Evolutionary conservation across 1,140 invertebrate species (phyloP).

Genomic region (Thaumetopoea pityocampa): DNA sequence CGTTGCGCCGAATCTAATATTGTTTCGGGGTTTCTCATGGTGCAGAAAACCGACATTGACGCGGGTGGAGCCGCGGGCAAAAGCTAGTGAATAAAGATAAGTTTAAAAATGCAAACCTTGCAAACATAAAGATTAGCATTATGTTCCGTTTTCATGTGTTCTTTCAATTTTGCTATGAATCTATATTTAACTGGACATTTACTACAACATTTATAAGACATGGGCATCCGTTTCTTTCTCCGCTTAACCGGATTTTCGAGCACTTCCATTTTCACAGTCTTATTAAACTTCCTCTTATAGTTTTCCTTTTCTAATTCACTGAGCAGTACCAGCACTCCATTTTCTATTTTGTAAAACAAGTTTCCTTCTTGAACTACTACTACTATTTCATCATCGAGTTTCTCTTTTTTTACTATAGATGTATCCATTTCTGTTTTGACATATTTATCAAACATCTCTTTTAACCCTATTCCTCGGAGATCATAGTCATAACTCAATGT

Average conservation of each 20-base stretch:
- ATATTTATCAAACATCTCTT: conserved; percentile 9
- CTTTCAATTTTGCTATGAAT: conserved; percentile 55
- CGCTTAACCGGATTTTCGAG: conserved; percentile 20
- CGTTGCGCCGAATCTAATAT: too few relatives aligned
- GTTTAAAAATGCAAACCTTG: conserved; percentile 39
- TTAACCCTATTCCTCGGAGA: conserved; percentile 22
- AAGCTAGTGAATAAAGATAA: too few relatives aligned
- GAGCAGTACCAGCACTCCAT: conserved; percentile 25
- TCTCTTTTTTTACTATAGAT: conserved; percentile 4
- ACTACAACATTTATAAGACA: conserved; percentile 46
- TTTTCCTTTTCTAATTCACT: conserved; percentile 12
- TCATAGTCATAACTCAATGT: conserved; percentile 30
- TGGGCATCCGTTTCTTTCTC: conserved; percentile 41
- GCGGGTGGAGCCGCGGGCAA: too few relatives aligned
- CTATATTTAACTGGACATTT: conserved; percentile 55
- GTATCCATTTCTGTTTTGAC: conserved; percentile 10
- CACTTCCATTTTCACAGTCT: neutral
- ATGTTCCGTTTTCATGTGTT: conserved; percentile 59
- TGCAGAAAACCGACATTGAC: too few relatives aligned
- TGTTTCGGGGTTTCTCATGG: too few relatives aligned
- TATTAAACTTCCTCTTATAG: conserved; percentile 15
- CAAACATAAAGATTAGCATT: conserved; percentile 48
- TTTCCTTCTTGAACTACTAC: conserved; percentile 34
- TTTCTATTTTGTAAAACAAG: conserved; percentile 27
- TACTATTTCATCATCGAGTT: conserved; percentile 33